Percentiles rank a stretch among this genome's conserved stretches.
Conservation (phyloP, 2,113 vertebrate genomes). For the Anarhynchus alexandrinus region DNA sequence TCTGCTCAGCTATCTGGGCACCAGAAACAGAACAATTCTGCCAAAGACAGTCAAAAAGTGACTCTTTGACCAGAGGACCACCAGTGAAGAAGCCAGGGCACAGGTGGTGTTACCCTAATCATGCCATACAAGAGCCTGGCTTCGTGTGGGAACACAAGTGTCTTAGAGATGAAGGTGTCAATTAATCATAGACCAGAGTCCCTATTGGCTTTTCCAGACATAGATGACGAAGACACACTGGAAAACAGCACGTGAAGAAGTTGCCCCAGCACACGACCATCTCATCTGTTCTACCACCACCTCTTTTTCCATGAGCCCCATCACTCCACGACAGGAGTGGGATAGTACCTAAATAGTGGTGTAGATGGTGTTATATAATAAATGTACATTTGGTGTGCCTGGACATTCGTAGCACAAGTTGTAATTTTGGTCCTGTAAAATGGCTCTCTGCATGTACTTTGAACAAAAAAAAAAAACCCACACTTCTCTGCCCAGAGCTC, state of each 20-base stretch:
- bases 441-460: background rate
- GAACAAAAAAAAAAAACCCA: background rate
- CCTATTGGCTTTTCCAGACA: background rate
- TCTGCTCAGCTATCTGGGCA: background rate
- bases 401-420: background rate
- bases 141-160: background rate
- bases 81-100: background rate
- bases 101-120: background rate
- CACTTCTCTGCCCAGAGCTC: background rate
- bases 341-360: too few relatives aligned
- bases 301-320: background rate
- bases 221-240: background rate
- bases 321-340: background rate
- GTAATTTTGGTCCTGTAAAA: background rate
- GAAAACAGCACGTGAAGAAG: background rate
- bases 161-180: background rate
- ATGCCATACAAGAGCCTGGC: too few relatives aligned
- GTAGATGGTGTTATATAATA: background rate
- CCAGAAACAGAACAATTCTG: background rate
- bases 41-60: background rate
- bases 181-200: background rate
- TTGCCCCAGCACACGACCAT: background rate
- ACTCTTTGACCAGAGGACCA: background rate
- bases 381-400: background rate
- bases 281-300: background rate